Base-by-base conservation (phyloP, 1,140 invertebrate species). In the Ylistrum balloti region DNA sequence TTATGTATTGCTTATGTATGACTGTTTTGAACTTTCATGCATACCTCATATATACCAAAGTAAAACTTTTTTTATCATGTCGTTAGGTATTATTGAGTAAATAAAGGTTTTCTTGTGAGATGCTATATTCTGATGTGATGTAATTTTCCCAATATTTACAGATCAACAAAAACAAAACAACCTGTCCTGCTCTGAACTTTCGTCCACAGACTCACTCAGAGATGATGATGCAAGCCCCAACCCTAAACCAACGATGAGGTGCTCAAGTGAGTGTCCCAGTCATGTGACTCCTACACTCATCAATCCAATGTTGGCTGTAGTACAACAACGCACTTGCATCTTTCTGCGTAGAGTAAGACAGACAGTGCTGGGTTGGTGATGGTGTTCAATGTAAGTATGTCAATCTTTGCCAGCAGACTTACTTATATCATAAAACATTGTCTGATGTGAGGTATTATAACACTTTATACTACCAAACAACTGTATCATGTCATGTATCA, bases 261-360 rank as follows among this genome's bases (percentile, higher is more conserved):
- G 56, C 0, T 2, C n/a, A 22, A 1, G 22, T 56, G 2, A 22
- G 56, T 74, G 9, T 74, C 56, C 56, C 28, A 74, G 56, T 28
- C 56, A 74, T 74, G 56, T 74, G 56, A 74, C 11, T 22, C 22
- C n/a, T 28, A 74, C 56, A 74, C 56, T 74, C 56, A 74, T 74
- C 56, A 74, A 74, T 74, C 56, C n/a, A 74, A 5, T 74, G 56
- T 74, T 74, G 56, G 56, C 56, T n/a, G 56, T 28, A n/a, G 15
- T 28, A 74, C 56, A 74, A 74, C 56, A 74, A 74, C 56, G 56
- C 56, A 74, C 56, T 28, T 74, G 56, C 56, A 74, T 74, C 2
- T 74, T 74, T 74, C 56, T 74, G 56, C 56, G 56, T 74, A 28
- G n/a, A 74, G 0, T 74, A 9, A 0, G n/a, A 74, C 22, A 74